Evolutionary conservation across 1,140 invertebrate species (phyloP).

Genomic region (Cydia fagiglandana): DNA sequence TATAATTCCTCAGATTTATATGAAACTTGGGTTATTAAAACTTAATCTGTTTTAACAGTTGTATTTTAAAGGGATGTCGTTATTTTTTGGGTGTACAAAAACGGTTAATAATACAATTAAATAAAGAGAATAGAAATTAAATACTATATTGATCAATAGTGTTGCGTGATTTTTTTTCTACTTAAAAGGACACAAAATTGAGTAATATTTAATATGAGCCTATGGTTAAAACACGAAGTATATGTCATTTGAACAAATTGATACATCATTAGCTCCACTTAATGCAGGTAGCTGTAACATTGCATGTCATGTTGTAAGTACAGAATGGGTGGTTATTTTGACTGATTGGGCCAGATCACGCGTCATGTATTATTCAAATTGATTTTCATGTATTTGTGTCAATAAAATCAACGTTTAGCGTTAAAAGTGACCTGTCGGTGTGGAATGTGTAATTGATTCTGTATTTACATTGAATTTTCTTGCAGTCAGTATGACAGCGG

Average conservation of each 20-base stretch:
- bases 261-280: conserved; percentile 6
- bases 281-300: not conserved
- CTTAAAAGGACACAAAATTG: not conserved
- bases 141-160: too few relatives aligned
- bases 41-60: too few relatives aligned
- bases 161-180: too few relatives aligned
- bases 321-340: not conserved
- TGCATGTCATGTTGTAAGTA: conserved; percentile 13
- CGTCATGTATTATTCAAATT: conserved; percentile 12
- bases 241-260: conserved; percentile 10
- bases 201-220: not conserved
- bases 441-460: not conserved
- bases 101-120: too few relatives aligned
- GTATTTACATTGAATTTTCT: not conserved
- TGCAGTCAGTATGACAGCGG: not conserved
- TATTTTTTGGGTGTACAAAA: too few relatives aligned
- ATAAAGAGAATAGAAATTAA: too few relatives aligned
- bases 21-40: too few relatives aligned
- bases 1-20: too few relatives aligned
- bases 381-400: conserved; percentile 21
- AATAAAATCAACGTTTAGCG: conserved; percentile 7
- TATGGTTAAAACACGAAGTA: not conserved
- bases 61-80: too few relatives aligned
- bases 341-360: conserved; percentile 13
- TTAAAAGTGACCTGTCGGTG: not conserved